Percentiles rank a stretch among this genome's conserved stretches.
Evolutionary conservation across 2,888 invertebrate genomes (phyloP).

Genomic region (Hirtodrosophila histrioides): DNA sequence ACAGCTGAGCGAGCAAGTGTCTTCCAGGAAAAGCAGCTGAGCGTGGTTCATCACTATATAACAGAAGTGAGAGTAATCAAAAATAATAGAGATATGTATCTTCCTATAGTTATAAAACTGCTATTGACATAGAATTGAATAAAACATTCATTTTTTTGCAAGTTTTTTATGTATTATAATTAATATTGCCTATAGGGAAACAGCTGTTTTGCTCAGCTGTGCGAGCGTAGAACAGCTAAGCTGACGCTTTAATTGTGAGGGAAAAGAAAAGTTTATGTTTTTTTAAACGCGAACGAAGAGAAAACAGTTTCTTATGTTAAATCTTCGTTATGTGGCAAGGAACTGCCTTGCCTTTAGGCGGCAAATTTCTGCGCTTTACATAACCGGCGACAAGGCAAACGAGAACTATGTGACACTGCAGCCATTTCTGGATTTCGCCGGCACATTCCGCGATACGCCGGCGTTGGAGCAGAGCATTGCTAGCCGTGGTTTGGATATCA

Average conservation of each 20-base stretch:
- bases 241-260: background rate
- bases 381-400: conserved; percentile 89
- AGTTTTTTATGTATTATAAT: no score
- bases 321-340: conserved; percentile 21
- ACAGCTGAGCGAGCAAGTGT: background rate
- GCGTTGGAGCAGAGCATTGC: conserved; percentile 86
- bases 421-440: conserved; percentile 88
- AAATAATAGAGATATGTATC: no score
- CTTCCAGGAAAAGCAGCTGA: background rate
- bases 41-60: background rate
- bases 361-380: conserved; percentile 83
- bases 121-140: no score
- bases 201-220: conserved; percentile 28
- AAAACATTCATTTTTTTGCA: no score
- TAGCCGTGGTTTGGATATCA: conserved; percentile 85
- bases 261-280: background rate
- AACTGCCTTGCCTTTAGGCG: conserved; percentile 46
- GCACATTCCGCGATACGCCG: conserved; percentile 85
- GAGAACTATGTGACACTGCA: conserved; percentile 88
- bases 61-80: background rate
- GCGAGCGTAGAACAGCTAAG: conserved; percentile 7
- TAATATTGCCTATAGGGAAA: background rate
- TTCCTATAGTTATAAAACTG: no score
- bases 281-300: conserved; percentile 2
- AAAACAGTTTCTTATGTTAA: conserved; percentile 45